phyloP scores from a whole-genome alignment of 2,888 invertebrate genomes.

The Scaptomyza caliginosa region DNA sequence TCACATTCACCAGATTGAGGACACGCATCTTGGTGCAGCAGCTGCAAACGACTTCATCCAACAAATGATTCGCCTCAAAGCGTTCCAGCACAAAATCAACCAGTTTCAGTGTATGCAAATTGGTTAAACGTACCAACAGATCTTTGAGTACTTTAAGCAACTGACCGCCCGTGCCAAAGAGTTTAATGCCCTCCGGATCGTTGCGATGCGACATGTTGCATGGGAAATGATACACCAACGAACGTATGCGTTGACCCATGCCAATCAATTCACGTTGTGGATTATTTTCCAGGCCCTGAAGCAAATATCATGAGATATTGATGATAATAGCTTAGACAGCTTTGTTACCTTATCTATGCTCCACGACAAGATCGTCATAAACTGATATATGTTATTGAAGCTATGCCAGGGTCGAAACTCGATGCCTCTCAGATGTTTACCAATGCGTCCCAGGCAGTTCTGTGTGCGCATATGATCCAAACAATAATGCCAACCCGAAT shows the following conservation, averaged over 20 bases:
- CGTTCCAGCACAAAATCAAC: constrained; percentile 90
- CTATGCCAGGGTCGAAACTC: constrained; percentile 90
- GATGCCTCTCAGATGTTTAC: constrained; percentile 87
- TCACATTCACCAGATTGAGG: constrained; percentile 90
- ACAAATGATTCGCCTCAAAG: constrained; percentile 88
- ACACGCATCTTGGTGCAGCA: constrained; percentile 87
- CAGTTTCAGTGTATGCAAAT: constrained; percentile 87
- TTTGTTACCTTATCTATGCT: constrained; percentile 87
- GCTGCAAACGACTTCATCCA: constrained; percentile 89
- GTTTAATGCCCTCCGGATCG: constrained; percentile 86
- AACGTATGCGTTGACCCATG: constrained; percentile 86
- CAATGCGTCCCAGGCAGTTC: constrained; percentile 88
- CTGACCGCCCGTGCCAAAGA: constrained; percentile 92
- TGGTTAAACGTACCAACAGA: constrained; percentile 88
- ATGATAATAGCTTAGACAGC: too few species aligned
- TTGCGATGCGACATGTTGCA: constrained; percentile 89
- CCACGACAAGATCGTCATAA: constrained; percentile 92
- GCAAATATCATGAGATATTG: too few species aligned
- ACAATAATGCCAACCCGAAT: constrained; percentile 90
- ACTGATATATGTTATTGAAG: constrained; percentile 92
- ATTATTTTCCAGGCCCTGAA: constrained; percentile 59
- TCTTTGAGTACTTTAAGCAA: constrained; percentile 87
- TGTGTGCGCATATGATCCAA: constrained; percentile 90
- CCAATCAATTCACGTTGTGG: constrained; percentile 81
- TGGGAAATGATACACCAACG: constrained; percentile 89